Conservation (phyloP, 2,797 vertebrate genomes). For the Chelidonichthys spinosus region DNA sequence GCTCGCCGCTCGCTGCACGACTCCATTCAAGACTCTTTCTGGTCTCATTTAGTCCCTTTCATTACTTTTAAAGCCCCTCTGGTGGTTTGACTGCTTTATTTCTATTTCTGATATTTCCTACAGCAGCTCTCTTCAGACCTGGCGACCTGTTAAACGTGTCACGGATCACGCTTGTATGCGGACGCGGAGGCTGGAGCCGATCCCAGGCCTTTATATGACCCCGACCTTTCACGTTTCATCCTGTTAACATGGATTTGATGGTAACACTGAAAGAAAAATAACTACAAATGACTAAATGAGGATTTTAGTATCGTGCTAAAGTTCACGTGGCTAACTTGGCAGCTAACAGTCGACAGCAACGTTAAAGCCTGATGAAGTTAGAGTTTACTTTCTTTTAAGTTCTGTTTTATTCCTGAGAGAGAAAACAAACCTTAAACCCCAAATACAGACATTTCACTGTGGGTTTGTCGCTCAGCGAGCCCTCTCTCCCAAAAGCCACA, state of each 20-base stretch:
- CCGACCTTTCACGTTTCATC: too few species aligned
- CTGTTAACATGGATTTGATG: too few species aligned
- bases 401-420: too few species aligned
- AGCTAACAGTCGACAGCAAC: too few species aligned
- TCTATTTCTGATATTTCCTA: constrained; percentile 27
- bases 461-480: neutral
- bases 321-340: too few species aligned
- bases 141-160: constrained; percentile 14
- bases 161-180: neutral
- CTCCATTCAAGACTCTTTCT: neutral
- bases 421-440: too few species aligned
- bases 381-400: neutral
- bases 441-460: neutral
- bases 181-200: too few species aligned
- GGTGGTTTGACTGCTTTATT: constrained; percentile 1
- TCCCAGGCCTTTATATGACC: too few species aligned
- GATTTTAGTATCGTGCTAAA: too few species aligned
- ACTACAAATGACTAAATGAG: too few species aligned
- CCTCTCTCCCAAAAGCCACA: too few species aligned
- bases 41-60: constrained; percentile 10
- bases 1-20: neutral
- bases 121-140: neutral
- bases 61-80: constrained; percentile 20
- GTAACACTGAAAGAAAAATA: too few species aligned
- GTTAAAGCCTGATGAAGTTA: neutral